Evolutionary conservation across 2,888 invertebrate species (phyloP).

Genomic region (Drosophila infuscata): DNA sequence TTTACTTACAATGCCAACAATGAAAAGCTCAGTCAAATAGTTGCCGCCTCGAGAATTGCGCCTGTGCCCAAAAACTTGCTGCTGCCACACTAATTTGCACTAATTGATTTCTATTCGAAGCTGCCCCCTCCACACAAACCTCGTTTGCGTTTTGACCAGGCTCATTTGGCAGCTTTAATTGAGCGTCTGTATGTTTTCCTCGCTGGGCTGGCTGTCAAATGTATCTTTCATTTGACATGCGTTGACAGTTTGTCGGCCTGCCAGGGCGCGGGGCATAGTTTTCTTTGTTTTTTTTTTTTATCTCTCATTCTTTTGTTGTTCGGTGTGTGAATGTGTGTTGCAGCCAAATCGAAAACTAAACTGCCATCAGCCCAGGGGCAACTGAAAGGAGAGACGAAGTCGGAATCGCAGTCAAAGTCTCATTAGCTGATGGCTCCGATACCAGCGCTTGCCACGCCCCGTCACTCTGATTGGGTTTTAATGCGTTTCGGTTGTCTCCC

Average conservation of each 20-base stretch:
- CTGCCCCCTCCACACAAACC: not conserved
- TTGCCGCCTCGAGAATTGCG: slow-evolving; percentile 3
- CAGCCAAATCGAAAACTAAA: slow-evolving; percentile 75
- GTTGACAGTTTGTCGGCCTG: slow-evolving; percentile 68
- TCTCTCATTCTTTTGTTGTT: slow-evolving; percentile 18
- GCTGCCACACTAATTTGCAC: slow-evolving; percentile 70
- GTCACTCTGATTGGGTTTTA: slow-evolving; percentile 74
- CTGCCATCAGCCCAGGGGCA: slow-evolving; percentile 42
- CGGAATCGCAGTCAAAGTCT: slow-evolving; percentile 70
- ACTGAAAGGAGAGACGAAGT: slow-evolving; percentile 18
- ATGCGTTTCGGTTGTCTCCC: slow-evolving; percentile 57
- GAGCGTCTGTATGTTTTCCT: slow-evolving; percentile 48
- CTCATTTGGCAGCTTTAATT: slow-evolving; percentile 69
- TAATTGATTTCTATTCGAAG: slow-evolving; percentile 73
- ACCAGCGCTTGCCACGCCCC: slow-evolving; percentile 30
- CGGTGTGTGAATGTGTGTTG: slow-evolving; percentile 32
- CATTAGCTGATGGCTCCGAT: slow-evolving; percentile 73
- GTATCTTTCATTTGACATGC: slow-evolving; percentile 69
- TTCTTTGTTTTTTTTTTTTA: slow-evolving; percentile 19
- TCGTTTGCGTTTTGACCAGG: slow-evolving; percentile 23
- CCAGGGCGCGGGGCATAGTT: slow-evolving; percentile 38
- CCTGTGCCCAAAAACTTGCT: slow-evolving; percentile 34
- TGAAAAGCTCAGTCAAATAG: slow-evolving; percentile 25
- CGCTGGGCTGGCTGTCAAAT: slow-evolving; percentile 61
- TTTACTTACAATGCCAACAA: slow-evolving; percentile 53